These are phyloP conservation scores for Meles meles DNA, from an alignment of 2,113 vertebrate genomes.

Conservation along the genomic window DNA sequence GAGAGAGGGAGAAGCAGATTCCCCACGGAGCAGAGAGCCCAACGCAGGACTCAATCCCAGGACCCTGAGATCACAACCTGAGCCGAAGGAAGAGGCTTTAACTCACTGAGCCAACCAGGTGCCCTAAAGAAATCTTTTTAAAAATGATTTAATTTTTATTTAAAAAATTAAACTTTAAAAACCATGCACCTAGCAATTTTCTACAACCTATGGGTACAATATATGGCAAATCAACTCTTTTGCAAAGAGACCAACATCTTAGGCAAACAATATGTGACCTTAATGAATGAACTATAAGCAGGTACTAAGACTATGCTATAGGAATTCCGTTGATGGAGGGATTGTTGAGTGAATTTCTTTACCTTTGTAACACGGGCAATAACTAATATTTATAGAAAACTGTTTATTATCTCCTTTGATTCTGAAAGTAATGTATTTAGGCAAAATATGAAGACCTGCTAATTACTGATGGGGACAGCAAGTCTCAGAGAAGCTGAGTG, in stretches of 20 bases:
- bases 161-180: neutral
- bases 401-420: neutral
- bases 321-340: neutral
- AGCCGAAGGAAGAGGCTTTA: no score
- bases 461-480: neutral
- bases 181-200: neutral
- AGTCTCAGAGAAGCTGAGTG: neutral
- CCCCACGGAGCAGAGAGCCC: no score
- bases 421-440: neutral
- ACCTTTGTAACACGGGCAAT: neutral
- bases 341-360: neutral
- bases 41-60: no score
- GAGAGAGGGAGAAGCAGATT: no score
- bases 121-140: neutral
- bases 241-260: neutral
- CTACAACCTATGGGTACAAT: neutral
- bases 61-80: no score
- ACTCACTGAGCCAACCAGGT: no score
- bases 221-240: neutral
- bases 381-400: neutral
- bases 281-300: neutral
- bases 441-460: neutral
- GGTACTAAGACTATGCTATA: neutral
- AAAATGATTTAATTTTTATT: neutral
- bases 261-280: neutral